phyloP scores from a whole-genome alignment of 2,113 vertebrate species.

The Zosterops japonicus region DNA sequence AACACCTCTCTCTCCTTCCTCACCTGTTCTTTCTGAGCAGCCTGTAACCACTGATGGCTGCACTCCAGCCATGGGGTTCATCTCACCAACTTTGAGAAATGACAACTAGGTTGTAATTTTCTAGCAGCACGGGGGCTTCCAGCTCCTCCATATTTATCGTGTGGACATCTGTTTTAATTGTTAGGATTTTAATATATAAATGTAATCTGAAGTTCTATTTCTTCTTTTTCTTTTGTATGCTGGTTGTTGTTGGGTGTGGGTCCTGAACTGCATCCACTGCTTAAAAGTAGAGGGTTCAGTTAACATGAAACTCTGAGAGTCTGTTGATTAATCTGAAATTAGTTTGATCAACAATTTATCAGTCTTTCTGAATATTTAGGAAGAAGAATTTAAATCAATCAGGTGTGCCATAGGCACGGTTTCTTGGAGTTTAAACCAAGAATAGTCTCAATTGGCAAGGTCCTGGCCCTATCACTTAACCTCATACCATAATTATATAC shows the following conservation, averaged over 20 bases:
- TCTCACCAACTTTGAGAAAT: neutral
- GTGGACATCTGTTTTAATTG: neutral
- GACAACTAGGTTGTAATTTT: fast-evolving
- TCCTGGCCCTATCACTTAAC: neutral
- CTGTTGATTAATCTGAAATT: neutral
- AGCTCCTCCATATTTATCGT: neutral
- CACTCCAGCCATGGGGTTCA: neutral
- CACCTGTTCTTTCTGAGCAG: neutral
- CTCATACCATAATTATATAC: neutral
- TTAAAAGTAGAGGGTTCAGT: neutral
- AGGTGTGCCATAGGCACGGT: neutral
- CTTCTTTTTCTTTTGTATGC: neutral
- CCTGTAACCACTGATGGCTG: neutral
- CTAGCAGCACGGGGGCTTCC: neutral
- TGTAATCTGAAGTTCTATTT: neutral
- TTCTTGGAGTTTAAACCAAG: neutral
- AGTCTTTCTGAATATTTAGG: neutral
- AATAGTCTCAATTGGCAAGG: neutral
- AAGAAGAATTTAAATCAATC: neutral
- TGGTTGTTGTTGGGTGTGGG: neutral
- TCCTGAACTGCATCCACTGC: neutral
- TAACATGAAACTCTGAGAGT: neutral
- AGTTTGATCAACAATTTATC: neutral
- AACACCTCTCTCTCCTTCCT: neutral
- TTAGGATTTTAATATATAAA: neutral